A percentile compares a stretch with the other conserved stretches of the same genome.
Conservation (phyloP, 1,140 invertebrate species). For the Tribolium madens region DNA sequence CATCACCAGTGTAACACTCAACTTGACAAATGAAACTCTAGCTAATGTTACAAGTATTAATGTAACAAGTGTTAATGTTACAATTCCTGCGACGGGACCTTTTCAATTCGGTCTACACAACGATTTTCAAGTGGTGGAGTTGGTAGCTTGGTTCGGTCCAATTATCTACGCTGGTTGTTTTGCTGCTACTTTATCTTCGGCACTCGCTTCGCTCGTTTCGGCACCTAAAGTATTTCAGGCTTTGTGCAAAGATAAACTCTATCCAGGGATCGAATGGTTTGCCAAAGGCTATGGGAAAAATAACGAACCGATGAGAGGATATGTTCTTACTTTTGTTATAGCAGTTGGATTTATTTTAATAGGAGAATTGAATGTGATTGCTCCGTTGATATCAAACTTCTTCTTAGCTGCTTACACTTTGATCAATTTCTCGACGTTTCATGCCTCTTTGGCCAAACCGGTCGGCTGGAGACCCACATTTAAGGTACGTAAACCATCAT, state of each 20-base stretch:
- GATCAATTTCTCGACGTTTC: conserved; percentile 97
- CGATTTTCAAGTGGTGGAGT: conserved; percentile 89
- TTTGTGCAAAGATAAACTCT: conserved; percentile 94
- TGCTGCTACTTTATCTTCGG: conserved; percentile 95
- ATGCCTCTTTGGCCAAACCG: conserved; percentile 89
- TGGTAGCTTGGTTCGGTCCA: conserved; percentile 90
- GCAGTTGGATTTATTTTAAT: conserved; percentile 89
- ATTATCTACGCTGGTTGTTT: conserved; percentile 97
- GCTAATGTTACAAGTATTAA: conserved; percentile 61
- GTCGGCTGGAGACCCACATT: conserved; percentile 91
- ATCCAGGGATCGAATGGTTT: conserved; percentile 93
- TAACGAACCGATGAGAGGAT: conserved; percentile 93
- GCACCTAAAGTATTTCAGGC: conserved; percentile 97
- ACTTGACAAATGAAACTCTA: conserved; percentile 13
- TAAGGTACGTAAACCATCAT: conserved; percentile 70
- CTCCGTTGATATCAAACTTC: conserved; percentile 97
- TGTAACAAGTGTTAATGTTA: conserved; percentile 62
- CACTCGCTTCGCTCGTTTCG: conserved; percentile 93
- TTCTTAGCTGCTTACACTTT: conserved; percentile 97
- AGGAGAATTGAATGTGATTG: conserved; percentile 94
- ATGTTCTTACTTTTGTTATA: conserved; percentile 92
- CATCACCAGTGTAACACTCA: background rate
- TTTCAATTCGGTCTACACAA: conserved; percentile 86
- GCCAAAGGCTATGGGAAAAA: conserved; percentile 91
- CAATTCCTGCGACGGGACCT: conserved; percentile 57